These are phyloP conservation scores for Listronotus bonariensis DNA, from an alignment of 1,140 invertebrate species.

Conservation along the genomic window DNA sequence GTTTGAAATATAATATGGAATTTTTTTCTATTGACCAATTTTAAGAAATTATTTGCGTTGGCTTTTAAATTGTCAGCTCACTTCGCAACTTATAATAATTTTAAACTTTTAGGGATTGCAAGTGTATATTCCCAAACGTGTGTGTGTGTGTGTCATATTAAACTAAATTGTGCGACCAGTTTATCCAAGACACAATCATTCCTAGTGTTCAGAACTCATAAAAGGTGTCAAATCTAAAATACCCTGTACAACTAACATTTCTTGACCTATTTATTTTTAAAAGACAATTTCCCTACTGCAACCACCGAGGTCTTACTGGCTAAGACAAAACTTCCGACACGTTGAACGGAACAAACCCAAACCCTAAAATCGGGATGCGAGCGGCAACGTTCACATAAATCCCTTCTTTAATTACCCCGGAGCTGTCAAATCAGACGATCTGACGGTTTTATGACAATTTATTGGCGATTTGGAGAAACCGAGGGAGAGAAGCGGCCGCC, in stretches of 20 bases:
- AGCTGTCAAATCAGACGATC: slow-evolving; percentile 68
- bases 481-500: slow-evolving; percentile 59
- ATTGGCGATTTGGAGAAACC: slow-evolving; percentile 59
- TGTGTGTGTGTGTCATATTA: no score
- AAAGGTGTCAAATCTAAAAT: no score
- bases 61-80: no score
- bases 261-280: background rate
- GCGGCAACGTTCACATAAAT: slow-evolving; percentile 62
- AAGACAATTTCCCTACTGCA: background rate
- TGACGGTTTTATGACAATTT: slow-evolving; percentile 74
- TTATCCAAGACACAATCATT: no score
- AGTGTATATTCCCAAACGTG: no score
- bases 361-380: slow-evolving; percentile 49
- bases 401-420: slow-evolving; percentile 69
- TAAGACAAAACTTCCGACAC: slow-evolving; percentile 26
- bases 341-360: slow-evolving; percentile 19
- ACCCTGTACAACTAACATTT: background rate
- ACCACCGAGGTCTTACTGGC: background rate
- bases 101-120: no score
- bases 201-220: no score
- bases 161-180: no score
- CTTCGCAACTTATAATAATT: no score
- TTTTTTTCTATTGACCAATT: no score
- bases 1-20: no score
- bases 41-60: no score